phyloP scores from a whole-genome alignment of 1,140 invertebrate genomes.

The Heterodera schachtii region DNA sequence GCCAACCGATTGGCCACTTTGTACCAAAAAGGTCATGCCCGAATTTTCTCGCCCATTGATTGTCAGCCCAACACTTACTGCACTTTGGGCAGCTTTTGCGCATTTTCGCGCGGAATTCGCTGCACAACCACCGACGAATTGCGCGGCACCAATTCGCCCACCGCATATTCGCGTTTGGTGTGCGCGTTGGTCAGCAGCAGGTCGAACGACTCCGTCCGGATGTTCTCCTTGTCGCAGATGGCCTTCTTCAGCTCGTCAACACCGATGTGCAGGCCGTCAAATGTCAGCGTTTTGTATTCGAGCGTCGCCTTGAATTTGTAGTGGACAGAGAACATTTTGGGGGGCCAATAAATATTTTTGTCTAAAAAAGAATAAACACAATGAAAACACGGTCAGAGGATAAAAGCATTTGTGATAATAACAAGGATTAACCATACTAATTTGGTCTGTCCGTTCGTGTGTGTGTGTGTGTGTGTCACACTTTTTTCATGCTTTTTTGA shows the following conservation, averaged over 20 bases:
- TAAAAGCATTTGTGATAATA: no score
- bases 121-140: slow-evolving; percentile 95
- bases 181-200: slow-evolving; percentile 94
- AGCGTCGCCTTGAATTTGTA: slow-evolving; percentile 96
- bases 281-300: slow-evolving; percentile 90
- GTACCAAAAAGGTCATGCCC: no score
- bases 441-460: no score
- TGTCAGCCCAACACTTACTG: slow-evolving; percentile 59
- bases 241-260: slow-evolving; percentile 89
- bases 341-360: no score
- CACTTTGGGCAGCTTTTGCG: slow-evolving; percentile 66
- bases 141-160: slow-evolving; percentile 87
- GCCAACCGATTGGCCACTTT: no score
- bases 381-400: no score
- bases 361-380: no score
- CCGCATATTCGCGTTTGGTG: slow-evolving; percentile 76
- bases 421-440: no score
- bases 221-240: slow-evolving; percentile 89
- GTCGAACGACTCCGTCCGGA: slow-evolving; percentile 87
- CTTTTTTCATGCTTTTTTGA: no score
- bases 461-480: no score
- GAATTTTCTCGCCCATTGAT: no score
- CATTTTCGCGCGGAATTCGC: slow-evolving; percentile 78
- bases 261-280: slow-evolving; percentile 93
- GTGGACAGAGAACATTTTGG: slow-evolving; percentile 79